Conservation (phyloP, 2,888 invertebrate genomes). For the Agrochola lota region DNA sequence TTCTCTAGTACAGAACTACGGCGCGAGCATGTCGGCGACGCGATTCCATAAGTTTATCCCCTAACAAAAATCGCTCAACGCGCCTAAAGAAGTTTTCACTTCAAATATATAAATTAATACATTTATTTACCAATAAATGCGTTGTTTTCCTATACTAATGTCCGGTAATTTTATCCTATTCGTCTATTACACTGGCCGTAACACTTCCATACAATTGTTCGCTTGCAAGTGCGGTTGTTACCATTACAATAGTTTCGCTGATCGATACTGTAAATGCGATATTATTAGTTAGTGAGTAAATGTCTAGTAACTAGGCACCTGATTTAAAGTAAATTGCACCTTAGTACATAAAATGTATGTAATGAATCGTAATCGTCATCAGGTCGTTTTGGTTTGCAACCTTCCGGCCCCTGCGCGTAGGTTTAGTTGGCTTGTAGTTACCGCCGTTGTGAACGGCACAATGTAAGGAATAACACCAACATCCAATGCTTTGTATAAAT, state of each 20-base stretch:
- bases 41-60: too few species aligned
- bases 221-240: constrained; percentile 58
- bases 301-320: constrained; percentile 74
- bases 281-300: constrained; percentile 82
- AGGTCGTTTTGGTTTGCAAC: constrained; percentile 78
- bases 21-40: too few species aligned
- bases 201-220: constrained; percentile 16
- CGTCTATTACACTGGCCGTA: constrained; percentile 29
- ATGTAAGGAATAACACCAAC: constrained; percentile 88
- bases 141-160: not conserved
- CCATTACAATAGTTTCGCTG: constrained; percentile 67
- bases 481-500: constrained; percentile 82
- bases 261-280: constrained; percentile 85
- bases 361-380: constrained; percentile 63
- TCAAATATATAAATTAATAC: not conserved
- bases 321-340: constrained; percentile 77
- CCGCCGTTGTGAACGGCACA: constrained; percentile 82
- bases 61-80: too few species aligned
- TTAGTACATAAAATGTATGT: constrained; percentile 76
- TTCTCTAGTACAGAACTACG: too few species aligned
- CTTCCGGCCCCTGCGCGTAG: constrained; percentile 71
- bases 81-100: too few species aligned
- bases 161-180: not conserved
- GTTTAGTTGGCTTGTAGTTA: constrained; percentile 83
- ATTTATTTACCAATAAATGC: not conserved